These are phyloP conservation scores for Galerucella pusilla DNA, from an alignment of 2,888 invertebrate species.

Conservation along the genomic window DNA sequence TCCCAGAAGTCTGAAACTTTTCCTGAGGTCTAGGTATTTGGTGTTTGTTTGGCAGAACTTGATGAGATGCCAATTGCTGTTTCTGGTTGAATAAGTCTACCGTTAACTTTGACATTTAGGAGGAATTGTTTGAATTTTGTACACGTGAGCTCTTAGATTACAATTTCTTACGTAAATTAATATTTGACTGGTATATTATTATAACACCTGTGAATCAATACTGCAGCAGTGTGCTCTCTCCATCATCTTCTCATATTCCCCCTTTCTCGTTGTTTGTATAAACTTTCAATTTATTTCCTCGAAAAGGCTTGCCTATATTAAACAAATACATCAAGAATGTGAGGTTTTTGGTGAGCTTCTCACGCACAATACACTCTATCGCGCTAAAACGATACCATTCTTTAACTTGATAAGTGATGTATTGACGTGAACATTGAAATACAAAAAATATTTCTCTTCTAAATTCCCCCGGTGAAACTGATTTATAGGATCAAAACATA, in stretches of 20 bases:
- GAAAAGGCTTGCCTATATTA: slow-evolving; percentile 27
- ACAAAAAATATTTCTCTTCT: slow-evolving; percentile 13
- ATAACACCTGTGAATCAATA: neutral
- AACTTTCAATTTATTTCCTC: slow-evolving; percentile 42
- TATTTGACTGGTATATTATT: no score
- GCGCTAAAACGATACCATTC: slow-evolving; percentile 14
- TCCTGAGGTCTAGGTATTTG: no score
- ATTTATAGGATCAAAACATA: neutral
- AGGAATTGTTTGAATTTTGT: no score
- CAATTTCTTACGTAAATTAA: no score
- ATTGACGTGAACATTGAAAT: slow-evolving; percentile 27
- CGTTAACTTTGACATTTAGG: no score
- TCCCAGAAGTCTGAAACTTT: no score
- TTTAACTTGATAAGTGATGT: slow-evolving; percentile 27
- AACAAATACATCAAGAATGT: slow-evolving; percentile 38
- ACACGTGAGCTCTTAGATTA: no score
- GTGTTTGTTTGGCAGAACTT: no score
- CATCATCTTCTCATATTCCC: neutral
- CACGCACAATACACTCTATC: slow-evolving; percentile 11
- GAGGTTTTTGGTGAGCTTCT: slow-evolving; percentile 17
- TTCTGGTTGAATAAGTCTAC: no score
- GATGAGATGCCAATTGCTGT: no score
- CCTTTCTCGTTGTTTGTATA: slow-evolving; percentile 10
- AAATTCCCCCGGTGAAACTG: neutral
- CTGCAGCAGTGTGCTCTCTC: neutral